Evolutionary conservation across 2,888 invertebrate species (phyloP).

Genomic region (Petrophora chlorosata): DNA sequence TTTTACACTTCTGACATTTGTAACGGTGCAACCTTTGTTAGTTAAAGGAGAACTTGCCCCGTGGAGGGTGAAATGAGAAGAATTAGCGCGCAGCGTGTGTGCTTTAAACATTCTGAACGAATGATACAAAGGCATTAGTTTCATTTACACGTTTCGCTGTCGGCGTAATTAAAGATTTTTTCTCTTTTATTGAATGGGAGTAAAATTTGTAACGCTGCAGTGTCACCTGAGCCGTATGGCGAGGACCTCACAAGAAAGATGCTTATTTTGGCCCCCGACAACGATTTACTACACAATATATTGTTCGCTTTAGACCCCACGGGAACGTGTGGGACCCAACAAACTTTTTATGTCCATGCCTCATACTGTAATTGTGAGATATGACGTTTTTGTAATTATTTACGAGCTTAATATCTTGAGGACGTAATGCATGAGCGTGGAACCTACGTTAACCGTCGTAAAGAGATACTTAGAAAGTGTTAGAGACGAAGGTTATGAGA

Average conservation of each 20-base stretch:
- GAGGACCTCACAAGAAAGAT: slow-evolving; percentile 74
- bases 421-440: slow-evolving; percentile 34
- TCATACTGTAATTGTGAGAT: slow-evolving; percentile 67
- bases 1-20: slow-evolving; percentile 76
- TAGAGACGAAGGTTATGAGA: slow-evolving; percentile 10
- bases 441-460: slow-evolving; percentile 25
- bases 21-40: slow-evolving; percentile 74
- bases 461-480: slow-evolving; percentile 24
- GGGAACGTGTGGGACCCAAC: slow-evolving; percentile 58
- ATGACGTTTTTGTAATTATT: slow-evolving; percentile 66
- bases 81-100: slow-evolving; percentile 73
- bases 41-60: slow-evolving; percentile 57
- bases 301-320: slow-evolving; percentile 59
- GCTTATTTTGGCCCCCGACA: slow-evolving; percentile 69
- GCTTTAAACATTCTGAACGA: slow-evolving; percentile 44
- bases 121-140: slow-evolving; percentile 57
- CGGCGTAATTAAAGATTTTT: slow-evolving; percentile 55
- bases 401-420: slow-evolving; percentile 54
- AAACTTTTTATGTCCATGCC: slow-evolving; percentile 62
- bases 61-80: slow-evolving; percentile 54
- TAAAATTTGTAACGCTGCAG: slow-evolving; percentile 75
- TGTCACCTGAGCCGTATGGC: slow-evolving; percentile 77
- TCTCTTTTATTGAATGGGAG: slow-evolving; percentile 51
- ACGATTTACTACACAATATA: slow-evolving; percentile 69
- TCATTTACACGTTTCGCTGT: slow-evolving; percentile 64